Evolutionary conservation across 2,113 vertebrate genomes (phyloP).

Genomic region (Chionomys nivalis): DNA sequence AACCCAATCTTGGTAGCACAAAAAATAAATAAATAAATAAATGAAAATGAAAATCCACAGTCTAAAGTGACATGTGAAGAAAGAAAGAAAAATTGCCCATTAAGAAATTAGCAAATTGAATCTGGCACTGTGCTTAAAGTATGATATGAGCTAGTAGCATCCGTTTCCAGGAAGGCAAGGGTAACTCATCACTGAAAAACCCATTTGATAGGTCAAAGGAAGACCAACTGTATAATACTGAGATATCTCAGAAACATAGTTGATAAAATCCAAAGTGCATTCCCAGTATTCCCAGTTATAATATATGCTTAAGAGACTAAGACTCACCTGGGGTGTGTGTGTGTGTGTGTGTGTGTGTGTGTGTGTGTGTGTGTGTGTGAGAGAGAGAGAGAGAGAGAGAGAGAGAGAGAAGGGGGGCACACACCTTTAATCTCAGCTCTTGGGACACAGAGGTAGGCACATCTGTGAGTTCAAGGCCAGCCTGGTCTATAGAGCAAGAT

Average conservation of each 20-base stretch:
- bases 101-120: slow-evolving; percentile 11
- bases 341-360: too few relatives aligned
- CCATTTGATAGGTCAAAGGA: background rate
- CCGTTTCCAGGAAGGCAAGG: background rate
- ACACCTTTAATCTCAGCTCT: background rate
- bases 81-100: background rate
- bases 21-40: too few relatives aligned
- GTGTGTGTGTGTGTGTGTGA: too few relatives aligned
- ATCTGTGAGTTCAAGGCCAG: background rate
- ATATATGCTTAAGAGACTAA: background rate
- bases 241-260: background rate
- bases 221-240: background rate
- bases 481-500: background rate
- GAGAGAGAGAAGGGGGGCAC: too few relatives aligned
- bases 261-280: background rate
- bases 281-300: background rate
- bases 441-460: background rate
- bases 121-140: slow-evolving; percentile 25
- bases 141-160: background rate
- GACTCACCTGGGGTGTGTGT: too few relatives aligned
- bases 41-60: background rate
- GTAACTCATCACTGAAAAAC: slow-evolving; percentile 20
- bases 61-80: background rate
- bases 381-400: too few relatives aligned
- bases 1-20: background rate